Conservation (phyloP, 2,797 vertebrate species). For the Scomberomorus guttatus region DNA sequence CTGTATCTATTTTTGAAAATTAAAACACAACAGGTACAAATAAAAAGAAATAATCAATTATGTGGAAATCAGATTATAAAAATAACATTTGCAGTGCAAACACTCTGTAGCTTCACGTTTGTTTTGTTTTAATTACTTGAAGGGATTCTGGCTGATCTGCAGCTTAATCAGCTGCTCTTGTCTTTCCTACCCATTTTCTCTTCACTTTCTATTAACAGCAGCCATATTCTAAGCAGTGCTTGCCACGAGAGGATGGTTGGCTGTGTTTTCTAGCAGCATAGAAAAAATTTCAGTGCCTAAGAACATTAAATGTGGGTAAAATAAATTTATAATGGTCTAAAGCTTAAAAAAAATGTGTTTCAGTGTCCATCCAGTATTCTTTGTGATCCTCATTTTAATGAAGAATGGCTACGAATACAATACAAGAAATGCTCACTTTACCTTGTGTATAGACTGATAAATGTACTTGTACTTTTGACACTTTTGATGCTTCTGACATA, state of each 20-base stretch:
- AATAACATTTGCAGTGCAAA: constrained; percentile 26
- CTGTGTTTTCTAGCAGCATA: constrained; percentile 8
- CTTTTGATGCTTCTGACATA: no score
- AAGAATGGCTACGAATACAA: background rate
- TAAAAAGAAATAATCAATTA: constrained; percentile 1
- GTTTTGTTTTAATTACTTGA: constrained; percentile 41
- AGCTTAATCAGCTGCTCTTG: constrained; percentile 35
- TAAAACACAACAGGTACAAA: constrained; percentile 22
- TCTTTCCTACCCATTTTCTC: constrained; percentile 14
- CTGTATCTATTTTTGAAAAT: background rate
- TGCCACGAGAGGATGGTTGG: constrained; percentile 2
- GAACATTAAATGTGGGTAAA: background rate
- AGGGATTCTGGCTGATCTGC: constrained; percentile 38
- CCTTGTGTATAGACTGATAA: background rate
- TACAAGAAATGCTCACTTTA: background rate
- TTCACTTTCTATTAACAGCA: constrained; percentile 13
- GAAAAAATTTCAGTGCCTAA: background rate
- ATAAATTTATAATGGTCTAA: background rate
- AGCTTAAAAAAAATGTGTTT: background rate
- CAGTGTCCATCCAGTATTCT: background rate
- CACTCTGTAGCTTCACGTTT: constrained; percentile 3
- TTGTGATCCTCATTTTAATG: background rate
- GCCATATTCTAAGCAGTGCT: background rate
- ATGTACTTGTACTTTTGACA: no score
- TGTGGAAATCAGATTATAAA: constrained; percentile 18